Base-by-base conservation (phyloP, 2,797 vertebrate species). In the Poecile montanus region DNA sequence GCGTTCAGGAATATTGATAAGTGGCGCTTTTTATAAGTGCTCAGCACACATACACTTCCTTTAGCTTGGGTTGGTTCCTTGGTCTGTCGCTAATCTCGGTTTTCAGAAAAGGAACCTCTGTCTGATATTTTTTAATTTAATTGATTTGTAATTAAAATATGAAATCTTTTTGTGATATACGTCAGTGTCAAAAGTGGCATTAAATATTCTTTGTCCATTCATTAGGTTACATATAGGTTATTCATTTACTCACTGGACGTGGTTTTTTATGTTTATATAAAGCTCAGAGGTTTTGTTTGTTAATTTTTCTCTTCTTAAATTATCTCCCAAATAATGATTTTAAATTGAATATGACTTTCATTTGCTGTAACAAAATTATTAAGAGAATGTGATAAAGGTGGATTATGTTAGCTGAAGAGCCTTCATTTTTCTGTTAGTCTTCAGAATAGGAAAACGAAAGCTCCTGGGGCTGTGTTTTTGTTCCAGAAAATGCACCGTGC, bases 1-100 rank as follows among this genome's bases (percentile, higher is more conserved):
- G 50, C 17, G 8, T 75, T 72, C 56, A 56, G 90, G 88, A 88
- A 84, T 88, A 93, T 75, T 84, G 92, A 88, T 93, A 90, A 88
- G 86, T 88, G 60, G 47, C 12, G 65, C 63, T 85, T 65, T 92
- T 85, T 89, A 19, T 44, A 75, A 54, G 65, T 66, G 76, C 72
- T 86, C 83, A 11, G 73, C 56, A 60, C 78, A 68, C 62, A 9
- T 11, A 15, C 18, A 10, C 81, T 66, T 84, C 38, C 54, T 74
- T 78, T 68, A 38, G 68, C 83, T 79, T 40, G 13, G 40, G 32
- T 11, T 48, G 73, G 47, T 76, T 78, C 44, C 70, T 68, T n/a
- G 51, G 8, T 77, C 89, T 78, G 42, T 50, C 73, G 18, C 57
- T 80, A 78, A 67, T 67, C 73, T 71, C 7, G 50, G 65, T 57